Percentiles rank a stretch among this genome's conserved stretches.
Evolutionary conservation across 2,797 vertebrate species (phyloP).

Genomic region (Sebastes cheni): DNA sequence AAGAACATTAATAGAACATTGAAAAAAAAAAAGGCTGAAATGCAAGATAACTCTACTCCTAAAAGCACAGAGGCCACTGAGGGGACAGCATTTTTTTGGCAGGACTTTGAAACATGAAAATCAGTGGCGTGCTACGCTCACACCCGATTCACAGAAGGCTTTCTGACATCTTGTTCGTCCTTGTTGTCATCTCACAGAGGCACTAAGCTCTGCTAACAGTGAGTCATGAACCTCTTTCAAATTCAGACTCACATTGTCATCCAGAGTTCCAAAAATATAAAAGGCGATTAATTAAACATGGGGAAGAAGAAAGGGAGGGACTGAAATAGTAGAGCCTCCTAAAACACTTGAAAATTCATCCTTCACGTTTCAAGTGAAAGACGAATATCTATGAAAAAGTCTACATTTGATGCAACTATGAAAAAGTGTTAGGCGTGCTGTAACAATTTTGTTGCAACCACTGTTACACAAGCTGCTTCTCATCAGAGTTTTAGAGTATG

Average conservation of each 20-base stretch:
- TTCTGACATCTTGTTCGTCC: conserved; percentile 46
- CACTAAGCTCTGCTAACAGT: conserved; percentile 26
- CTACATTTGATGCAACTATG: not conserved
- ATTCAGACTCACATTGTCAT: conserved; percentile 46
- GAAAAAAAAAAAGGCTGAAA: not conserved
- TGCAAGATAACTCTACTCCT: not conserved
- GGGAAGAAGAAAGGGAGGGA: conserved; percentile 8
- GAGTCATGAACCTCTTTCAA: conserved; percentile 37
- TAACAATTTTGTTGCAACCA: conserved; percentile 3
- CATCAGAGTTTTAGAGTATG: conserved; percentile 23
- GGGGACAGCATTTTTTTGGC: not conserved
- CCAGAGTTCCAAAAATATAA: conserved; percentile 53
- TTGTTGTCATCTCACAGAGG: conserved; percentile 32
- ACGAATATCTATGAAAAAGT: not conserved
- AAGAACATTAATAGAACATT: conserved; percentile 3
- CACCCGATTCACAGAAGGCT: conserved; percentile 14
- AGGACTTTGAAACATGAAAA: conserved; percentile 26
- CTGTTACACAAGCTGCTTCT: conserved; percentile 14
- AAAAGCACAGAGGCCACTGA: not conserved
- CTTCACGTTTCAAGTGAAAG: not conserved
- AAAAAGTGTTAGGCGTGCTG: not conserved
- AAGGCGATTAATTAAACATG: conserved; percentile 60
- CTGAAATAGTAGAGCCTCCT: conserved; percentile 23
- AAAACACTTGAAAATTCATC: conserved; percentile 21
- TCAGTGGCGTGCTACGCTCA: conserved; percentile 1